Evolutionary conservation across 2,888 invertebrate genomes (phyloP).

Genomic region (Phortica okadai): DNA sequence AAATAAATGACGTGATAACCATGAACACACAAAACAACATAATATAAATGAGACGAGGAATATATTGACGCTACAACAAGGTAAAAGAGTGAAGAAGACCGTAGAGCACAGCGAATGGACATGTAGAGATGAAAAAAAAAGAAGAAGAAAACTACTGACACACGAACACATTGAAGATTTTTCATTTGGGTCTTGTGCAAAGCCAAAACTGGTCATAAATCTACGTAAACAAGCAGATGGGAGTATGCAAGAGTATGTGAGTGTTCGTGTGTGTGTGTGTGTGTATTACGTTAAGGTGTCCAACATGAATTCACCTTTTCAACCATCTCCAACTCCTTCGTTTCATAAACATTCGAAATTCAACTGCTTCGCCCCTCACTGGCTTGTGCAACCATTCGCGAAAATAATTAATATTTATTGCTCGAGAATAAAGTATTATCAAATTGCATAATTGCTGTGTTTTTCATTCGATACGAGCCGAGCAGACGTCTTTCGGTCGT

Average conservation of each 20-base stretch:
- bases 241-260: not conserved
- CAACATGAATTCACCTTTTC: not conserved
- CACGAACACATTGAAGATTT: not conserved
- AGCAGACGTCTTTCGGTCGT: conserved; percentile 13
- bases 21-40: not conserved
- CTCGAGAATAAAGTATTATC: conserved; percentile 70
- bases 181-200: conserved; percentile 13
- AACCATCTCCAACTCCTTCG: not conserved
- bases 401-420: conserved; percentile 70
- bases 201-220: conserved; percentile 25
- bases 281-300: conserved; percentile 17
- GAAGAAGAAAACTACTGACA: conserved; percentile 20
- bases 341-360: not conserved
- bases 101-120: not conserved
- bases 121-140: conserved; percentile 35
- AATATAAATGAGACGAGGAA: not conserved
- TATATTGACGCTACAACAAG: not conserved
- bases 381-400: conserved; percentile 49
- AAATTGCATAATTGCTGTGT: conserved; percentile 71
- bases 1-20: not conserved
- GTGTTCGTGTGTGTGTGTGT: conserved; percentile 39
- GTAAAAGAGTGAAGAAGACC: not conserved
- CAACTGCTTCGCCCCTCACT: conserved; percentile 21
- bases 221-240: conserved; percentile 24
- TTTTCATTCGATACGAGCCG: conserved; percentile 68